Evolutionary conservation across 2,888 invertebrate genomes (phyloP), one percentile per base, ranked within the genome.

Genomic region (Cetonia aurata): DNA sequence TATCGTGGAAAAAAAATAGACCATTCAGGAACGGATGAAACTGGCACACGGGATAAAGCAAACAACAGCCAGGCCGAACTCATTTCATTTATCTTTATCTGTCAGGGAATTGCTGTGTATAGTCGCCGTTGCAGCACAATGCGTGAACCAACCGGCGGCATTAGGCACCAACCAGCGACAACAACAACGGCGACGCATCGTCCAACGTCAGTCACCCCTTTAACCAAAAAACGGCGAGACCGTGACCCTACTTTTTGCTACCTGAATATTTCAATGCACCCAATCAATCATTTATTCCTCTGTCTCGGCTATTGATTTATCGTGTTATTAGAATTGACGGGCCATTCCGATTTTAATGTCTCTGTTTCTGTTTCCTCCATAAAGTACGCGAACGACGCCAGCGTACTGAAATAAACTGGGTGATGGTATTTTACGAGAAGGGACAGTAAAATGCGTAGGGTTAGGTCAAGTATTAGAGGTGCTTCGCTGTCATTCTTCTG

Each of bases 31-130:
- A 69, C 69, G 69, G 69, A 69, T 65, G 69, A 42, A 60, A 68
- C 68, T 68, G 68, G 69, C 69, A 65, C 60, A 69, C 69, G 62
- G 69, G 69, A 69, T 69, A 69, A 69, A 69, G 69, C 69, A 69
- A 69, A 69, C 69, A 69, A 69, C 69, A 69, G 62, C 55, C 62
- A 60, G 62, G 55, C 62, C 62, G 69, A 72, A 76, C 77, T 72
- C 73, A 71, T 71, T 74, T 71, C 77, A 75, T 71, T 71, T 74
- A 73, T 74, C 70, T 70, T 74, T 72, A 73, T 73, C 71, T 72
- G 73, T 72, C 74, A 73, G 72, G 44, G 69, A 69, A 60, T 69
- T 60, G 56, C 56, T 50, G 68, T 68, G 57, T 56, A 68, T 68
- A 57, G 68, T 56, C 57, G 56, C 68, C 48, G 68, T 50, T 56